A percentile compares a stretch with the other conserved stretches of the same genome.
Evolutionary conservation across 2,888 invertebrate genomes (phyloP).

Genomic region (Acleris sparsana): DNA sequence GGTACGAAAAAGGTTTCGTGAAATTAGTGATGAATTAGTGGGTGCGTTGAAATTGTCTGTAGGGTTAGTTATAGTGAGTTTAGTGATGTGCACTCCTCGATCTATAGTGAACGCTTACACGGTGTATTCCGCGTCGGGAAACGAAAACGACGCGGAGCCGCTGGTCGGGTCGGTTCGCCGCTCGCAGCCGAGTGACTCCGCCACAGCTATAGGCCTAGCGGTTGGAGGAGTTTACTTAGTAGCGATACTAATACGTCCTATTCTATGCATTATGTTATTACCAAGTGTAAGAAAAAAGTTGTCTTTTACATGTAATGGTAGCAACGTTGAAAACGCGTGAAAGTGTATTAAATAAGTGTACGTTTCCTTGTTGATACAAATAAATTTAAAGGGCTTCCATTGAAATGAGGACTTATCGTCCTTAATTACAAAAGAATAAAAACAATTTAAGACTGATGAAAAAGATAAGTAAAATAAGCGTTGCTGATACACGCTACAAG

Average conservation of each 20-base stretch:
- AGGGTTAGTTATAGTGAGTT: constrained; percentile 63
- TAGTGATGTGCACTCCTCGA: constrained; percentile 66
- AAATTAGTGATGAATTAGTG: constrained; percentile 55
- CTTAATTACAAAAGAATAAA: too few relatives aligned
- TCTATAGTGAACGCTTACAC: constrained; percentile 60
- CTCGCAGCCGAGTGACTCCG: constrained; percentile 47
- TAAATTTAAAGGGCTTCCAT: background rate
- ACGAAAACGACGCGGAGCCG: constrained; percentile 47
- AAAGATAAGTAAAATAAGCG: too few relatives aligned
- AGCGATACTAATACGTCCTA: constrained; percentile 52
- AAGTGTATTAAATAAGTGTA: background rate
- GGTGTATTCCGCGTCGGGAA: constrained; percentile 55
- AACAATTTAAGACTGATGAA: too few relatives aligned
- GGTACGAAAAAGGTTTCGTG: constrained; percentile 51
- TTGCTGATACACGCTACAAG: too few relatives aligned
- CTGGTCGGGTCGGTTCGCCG: constrained; percentile 44
- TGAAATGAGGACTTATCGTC: too few relatives aligned
- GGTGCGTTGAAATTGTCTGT: constrained; percentile 69
- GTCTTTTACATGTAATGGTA: constrained; percentile 36
- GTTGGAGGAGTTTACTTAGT: constrained; percentile 58
- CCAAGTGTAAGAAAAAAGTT: constrained; percentile 44
- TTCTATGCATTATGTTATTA: constrained; percentile 55
- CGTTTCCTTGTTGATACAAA: background rate
- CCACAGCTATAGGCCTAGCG: constrained; percentile 54
- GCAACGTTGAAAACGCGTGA: constrained; percentile 50